Base-by-base conservation (phyloP, 2,113 vertebrate species). In the Panthera leo region DNA sequence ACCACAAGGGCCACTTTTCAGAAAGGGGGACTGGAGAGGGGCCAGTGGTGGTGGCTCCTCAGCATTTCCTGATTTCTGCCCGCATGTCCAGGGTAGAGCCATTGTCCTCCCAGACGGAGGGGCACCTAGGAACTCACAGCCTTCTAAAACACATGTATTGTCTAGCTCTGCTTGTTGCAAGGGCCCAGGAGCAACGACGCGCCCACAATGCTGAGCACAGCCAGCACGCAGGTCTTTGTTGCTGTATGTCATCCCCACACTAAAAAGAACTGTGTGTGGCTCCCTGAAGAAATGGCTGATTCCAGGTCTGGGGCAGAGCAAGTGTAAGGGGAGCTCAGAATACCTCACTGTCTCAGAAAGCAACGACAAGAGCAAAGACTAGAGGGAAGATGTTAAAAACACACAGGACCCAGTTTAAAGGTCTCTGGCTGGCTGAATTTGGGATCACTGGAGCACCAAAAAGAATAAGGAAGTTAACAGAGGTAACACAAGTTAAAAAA, bases 1-100 rank as follows among this genome's bases (percentile, higher is more conserved):
- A 27, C 3, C 48, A 91, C 7, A 21, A 9, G 12, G 36, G 27
- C 34, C 31, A 51, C 58, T 34, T 61, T 85, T n/a, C 68, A 51
- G 71, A 21, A n/a, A 55, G 18, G n/a, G n/a, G 25, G 5, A 3
- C 7, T 5, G 23, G 63, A 7, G 12, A 34, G 39, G 42, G 53
- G 5, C 39, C 3, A 7, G 15, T 1, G 0, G 0, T 6, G 42
- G n/a, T 5, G 23, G 29, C 34, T 39, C 34, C 48, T 68, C 1
- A 0, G 27, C 25, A n/a, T 13, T 21, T 73, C 51, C 75, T 3
- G 27, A 65, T 51, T 67, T 48, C 63, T 71, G 58, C 45, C 19
- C 34, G 11, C 92, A 27, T 5, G 42, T 9, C 73, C 2, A 10
- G 0, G 14, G 36, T 39, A 68, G 14, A 16, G 6, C n/a, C n/a